Evolutionary conservation across 2,113 vertebrate species (phyloP), one percentile per base, ranked within the genome.

Genomic region (Falco punctatus): DNA sequence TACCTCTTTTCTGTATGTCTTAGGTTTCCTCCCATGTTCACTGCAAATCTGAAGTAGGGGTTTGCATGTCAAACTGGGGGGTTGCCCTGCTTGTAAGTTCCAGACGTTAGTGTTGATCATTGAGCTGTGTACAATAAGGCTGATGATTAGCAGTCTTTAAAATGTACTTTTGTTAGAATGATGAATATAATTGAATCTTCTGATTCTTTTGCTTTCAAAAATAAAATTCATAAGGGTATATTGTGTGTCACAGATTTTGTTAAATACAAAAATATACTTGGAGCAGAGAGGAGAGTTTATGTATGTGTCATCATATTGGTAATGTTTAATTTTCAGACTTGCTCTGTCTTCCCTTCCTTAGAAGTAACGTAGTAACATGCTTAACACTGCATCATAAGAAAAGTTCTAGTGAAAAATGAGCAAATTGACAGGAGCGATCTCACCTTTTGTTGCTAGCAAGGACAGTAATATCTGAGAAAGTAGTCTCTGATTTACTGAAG

Each of bases 41-140:
- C 51, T 65, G 33, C 51, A 71, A 52, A 90, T 69, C 42, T 70
- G 30, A 86, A 71, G 35, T 42, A 70, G 4, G 33, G 3, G 3
- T 65, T 77, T 86, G 28, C n/a, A 11, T 62, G 40, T 74, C 55
- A 74, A 38, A 16, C 9, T 70, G 3, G 8, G 23, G 6, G 13
- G 3, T 3, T 64, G 11, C 65, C 15, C 15, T 86, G 15, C 64
- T 86, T 70, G 3, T 52, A 46, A 58, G 57, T 71, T 72, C 40
- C 19, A 42, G 0, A 44, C 0, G 0, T 72, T 1, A 0, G 11
- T 55, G 26, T 72, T 82, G 30, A 38, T 72, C 65, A 16, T 19
- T 78, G 38, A 72, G 27, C 40, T 66, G 13, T 67, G 20, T 82
- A 32, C 20, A 55, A 6, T 58, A 58, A 51, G 38, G 20, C 24